Evolutionary conservation across 2,888 invertebrate species (phyloP), one percentile per base, ranked within the genome.

Genomic region (Clunio marinus): DNA sequence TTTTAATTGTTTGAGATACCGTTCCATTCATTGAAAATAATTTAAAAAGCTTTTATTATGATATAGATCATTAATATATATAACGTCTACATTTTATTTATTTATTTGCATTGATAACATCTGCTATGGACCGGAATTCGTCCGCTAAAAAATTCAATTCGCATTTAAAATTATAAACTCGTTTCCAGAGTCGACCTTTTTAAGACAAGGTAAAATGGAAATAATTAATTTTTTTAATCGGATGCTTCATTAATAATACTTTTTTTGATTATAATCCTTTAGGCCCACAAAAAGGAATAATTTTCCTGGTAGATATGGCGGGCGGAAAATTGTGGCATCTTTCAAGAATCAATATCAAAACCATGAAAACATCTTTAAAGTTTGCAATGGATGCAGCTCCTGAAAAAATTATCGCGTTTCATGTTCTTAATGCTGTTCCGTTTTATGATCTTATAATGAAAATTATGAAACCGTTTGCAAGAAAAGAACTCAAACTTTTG

Each of bases 201-300:
- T n/a, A n/a, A n/a, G n/a, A n/a, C n/a, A n/a, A n/a, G n/a, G n/a
- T n/a, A n/a, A n/a, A n/a, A n/a, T n/a, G n/a, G n/a, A n/a, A n/a
- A n/a, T n/a, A n/a, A n/a, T n/a, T n/a, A n/a, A n/a, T n/a, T n/a
- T n/a, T n/a, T n/a, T n/a, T n/a, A n/a, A n/a, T n/a, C n/a, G n/a
- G n/a, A n/a, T n/a, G n/a, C n/a, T n/a, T n/a, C n/a, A n/a, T n/a
- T n/a, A n/a, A n/a, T n/a, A n/a, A n/a, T n/a, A n/a, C n/a, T n/a
- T 51, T 22, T 51, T 2, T 22, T 51, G 22, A 51, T 2, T 51
- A 32, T 17, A 45, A n/a, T n/a, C n/a, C n/a, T 20, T 15, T 20
- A 59, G 59, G 59, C 2, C 59, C 59, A 35, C 59, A 59, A 27
- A 28, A 35, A 15, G 59, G 59, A 35, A 35, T 59, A 7, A 59